Evolutionary conservation across 1,140 invertebrate species (phyloP).

Genomic region (Sitophilus oryzae): DNA sequence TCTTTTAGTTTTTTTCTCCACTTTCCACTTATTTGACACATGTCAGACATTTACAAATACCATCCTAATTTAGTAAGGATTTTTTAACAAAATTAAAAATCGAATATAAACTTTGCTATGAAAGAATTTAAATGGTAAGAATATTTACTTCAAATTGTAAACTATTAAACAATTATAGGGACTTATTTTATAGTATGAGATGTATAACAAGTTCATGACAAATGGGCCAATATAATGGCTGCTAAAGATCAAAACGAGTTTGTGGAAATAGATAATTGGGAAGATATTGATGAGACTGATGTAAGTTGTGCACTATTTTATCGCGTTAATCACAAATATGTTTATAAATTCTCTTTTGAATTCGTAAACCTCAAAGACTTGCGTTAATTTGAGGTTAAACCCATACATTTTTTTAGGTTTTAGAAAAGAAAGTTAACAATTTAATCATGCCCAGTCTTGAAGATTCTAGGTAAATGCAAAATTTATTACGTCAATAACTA

Average conservation of each 20-base stretch:
- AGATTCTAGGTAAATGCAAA: slow-evolving; percentile 32
- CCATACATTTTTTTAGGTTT: slow-evolving; percentile 36
- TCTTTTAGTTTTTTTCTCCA: no score
- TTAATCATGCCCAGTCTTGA: slow-evolving; percentile 36
- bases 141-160: no score
- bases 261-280: slow-evolving; percentile 41
- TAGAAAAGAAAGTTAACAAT: slow-evolving; percentile 41
- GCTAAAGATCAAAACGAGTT: slow-evolving; percentile 41
- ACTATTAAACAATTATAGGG: no score
- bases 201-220: slow-evolving; percentile 26
- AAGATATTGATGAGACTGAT: slow-evolving; percentile 44
- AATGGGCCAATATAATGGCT: slow-evolving; percentile 39
- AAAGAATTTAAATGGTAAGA: no score
- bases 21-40: no score
- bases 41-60: no score
- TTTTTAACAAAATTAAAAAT: no score
- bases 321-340: no score
- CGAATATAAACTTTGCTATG: no score
- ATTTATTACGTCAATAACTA: not conserved
- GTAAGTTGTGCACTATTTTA: slow-evolving; percentile 31
- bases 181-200: no score
- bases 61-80: no score
- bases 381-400: slow-evolving; percentile 23
- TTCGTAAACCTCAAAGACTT: not conserved
- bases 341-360: slow-evolving; percentile 11